Percentiles rank a stretch among this genome's conserved stretches.
These are phyloP conservation scores for Volucella bombylans DNA, from an alignment of 2,888 invertebrate species.

Conservation along the genomic window DNA sequence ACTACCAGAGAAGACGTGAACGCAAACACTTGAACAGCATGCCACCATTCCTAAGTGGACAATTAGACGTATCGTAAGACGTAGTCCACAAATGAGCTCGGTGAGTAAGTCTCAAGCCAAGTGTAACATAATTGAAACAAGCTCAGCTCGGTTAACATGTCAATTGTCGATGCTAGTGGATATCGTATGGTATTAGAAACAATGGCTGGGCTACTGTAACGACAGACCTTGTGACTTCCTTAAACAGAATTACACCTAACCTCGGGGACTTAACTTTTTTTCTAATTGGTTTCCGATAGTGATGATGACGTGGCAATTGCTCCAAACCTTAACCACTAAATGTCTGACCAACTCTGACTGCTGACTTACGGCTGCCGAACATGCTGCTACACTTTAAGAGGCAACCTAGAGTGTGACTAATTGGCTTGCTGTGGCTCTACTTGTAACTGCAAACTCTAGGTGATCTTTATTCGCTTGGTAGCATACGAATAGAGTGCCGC, in stretches of 20 bases:
- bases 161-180: constrained; percentile 41
- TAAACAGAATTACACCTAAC: constrained; percentile 64
- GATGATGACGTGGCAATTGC: constrained; percentile 65
- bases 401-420: constrained; percentile 67
- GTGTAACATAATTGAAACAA: constrained; percentile 67
- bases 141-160: constrained; percentile 36
- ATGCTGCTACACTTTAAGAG: constrained; percentile 55
- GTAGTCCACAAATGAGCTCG: constrained; percentile 23
- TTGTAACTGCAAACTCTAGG: constrained; percentile 24
- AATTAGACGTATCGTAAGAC: constrained; percentile 41
- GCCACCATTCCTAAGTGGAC: constrained; percentile 44
- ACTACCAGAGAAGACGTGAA: constrained; percentile 9
- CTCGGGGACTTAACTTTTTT: constrained; percentile 62
- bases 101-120: constrained; percentile 69
- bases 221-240: constrained; percentile 69
- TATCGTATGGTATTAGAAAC: constrained; percentile 9
- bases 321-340: constrained; percentile 13
- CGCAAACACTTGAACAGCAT: neutral
- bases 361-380: neutral
- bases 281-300: constrained; percentile 72
- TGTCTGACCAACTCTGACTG: neutral
- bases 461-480: constrained; percentile 64
- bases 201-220: constrained; percentile 49
- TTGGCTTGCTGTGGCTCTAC: constrained; percentile 48
- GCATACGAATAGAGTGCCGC: constrained; percentile 51